A percentile compares a stretch with the other conserved stretches of the same genome.
These are phyloP conservation scores for Cheirogaleus major DNA, from an alignment of 2,797 vertebrate species.

Conservation along the genomic window DNA sequence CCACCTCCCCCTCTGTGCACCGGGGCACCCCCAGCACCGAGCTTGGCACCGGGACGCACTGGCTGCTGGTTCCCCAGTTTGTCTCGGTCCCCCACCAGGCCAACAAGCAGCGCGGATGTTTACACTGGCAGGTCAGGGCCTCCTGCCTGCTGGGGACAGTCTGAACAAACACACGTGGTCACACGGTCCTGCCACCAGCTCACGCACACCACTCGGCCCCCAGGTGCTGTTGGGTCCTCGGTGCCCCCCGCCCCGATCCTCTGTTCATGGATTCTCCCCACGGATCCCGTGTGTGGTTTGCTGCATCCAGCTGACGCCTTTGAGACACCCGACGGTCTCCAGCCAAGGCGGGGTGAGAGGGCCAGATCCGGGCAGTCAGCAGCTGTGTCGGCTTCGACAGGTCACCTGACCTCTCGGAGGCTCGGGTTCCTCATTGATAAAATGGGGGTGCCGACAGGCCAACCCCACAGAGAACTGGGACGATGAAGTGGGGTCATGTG, in stretches of 20 bases:
- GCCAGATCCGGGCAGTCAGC: not conserved
- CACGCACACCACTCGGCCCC: not conserved
- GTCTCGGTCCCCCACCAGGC: not conserved
- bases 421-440: not conserved
- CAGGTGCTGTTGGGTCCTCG: not conserved
- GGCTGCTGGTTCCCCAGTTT: not conserved
- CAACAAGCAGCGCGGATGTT: constrained; percentile 66
- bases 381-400: not conserved
- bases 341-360: not conserved
- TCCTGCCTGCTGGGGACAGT: constrained; percentile 45
- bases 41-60: not conserved
- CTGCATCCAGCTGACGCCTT: not conserved
- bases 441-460: not conserved
- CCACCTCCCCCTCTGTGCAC: too few relatives aligned
- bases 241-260: not conserved
- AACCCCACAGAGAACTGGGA: not conserved
- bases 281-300: not conserved
- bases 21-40: not conserved
- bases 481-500: not conserved
- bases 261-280: not conserved
- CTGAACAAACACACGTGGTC: constrained; percentile 56
- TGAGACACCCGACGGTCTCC: not conserved
- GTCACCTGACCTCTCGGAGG: not conserved
- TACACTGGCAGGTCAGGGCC: constrained; percentile 48
- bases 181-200: not conserved